Conservation (phyloP, 2,888 invertebrate genomes). For the Meteorus cinctellus region DNA sequence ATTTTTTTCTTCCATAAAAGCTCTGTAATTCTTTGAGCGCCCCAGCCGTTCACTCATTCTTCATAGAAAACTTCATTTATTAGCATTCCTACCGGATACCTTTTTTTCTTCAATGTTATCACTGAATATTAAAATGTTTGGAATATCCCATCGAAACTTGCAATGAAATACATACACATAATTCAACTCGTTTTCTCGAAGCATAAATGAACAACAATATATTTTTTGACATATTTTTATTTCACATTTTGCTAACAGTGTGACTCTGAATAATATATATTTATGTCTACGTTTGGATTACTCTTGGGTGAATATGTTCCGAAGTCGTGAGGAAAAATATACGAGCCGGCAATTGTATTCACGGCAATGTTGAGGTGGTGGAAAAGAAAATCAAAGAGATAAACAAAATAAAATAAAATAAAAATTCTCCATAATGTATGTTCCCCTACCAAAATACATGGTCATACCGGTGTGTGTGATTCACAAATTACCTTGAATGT, state of each 20-base stretch:
- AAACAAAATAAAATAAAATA: background rate
- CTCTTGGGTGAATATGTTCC: background rate
- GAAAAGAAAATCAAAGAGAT: background rate
- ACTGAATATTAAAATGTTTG: too few relatives aligned
- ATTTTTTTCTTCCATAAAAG: too few relatives aligned
- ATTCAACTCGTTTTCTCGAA: too few relatives aligned
- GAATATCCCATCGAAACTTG: too few relatives aligned
- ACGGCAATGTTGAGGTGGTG: slow-evolving; percentile 23
- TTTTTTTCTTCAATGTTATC: too few relatives aligned
- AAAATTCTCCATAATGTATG: background rate
- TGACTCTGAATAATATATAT: background rate
- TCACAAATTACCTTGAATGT: slow-evolving; percentile 24
- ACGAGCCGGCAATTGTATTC: slow-evolving; percentile 34
- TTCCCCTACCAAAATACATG: background rate
- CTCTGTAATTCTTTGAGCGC: too few relatives aligned
- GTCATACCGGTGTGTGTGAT: background rate
- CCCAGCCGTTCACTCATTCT: too few relatives aligned
- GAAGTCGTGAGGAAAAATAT: slow-evolving; percentile 15
- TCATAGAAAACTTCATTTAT: too few relatives aligned
- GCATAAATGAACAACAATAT: background rate
- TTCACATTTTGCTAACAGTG: background rate
- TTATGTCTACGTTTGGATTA: background rate
- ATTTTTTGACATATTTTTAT: background rate
- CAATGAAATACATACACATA: too few relatives aligned
- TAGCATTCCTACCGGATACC: too few relatives aligned